Evolutionary conservation across 2,797 vertebrate species (phyloP).

Genomic region (Apogon hyalosoma): DNA sequence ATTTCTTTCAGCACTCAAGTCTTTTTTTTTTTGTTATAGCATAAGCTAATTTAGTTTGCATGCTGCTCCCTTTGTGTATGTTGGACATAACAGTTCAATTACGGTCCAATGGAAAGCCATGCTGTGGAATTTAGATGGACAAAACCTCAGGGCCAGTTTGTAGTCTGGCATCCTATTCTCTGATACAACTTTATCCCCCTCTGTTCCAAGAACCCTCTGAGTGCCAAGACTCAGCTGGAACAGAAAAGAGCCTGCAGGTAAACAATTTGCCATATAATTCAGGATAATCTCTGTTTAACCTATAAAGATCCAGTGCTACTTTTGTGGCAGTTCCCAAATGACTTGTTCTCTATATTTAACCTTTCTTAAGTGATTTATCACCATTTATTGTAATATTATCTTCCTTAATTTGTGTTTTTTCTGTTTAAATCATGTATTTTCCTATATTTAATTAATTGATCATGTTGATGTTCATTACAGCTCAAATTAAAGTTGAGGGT

Average conservation of each 20-base stretch:
- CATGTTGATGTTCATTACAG: too few relatives aligned
- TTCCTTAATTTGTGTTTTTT: too few relatives aligned
- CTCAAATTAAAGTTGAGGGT: too few relatives aligned
- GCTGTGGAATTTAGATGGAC: conserved; percentile 31
- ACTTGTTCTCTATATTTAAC: too few relatives aligned
- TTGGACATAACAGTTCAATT: conserved; percentile 44
- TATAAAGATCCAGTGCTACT: too few relatives aligned
- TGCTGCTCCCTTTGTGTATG: conserved; percentile 13
- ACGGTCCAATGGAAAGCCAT: conserved; percentile 7
- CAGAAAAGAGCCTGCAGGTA: conserved; percentile 11
- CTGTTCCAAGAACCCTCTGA: conserved; percentile 12
- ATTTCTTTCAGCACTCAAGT: background rate
- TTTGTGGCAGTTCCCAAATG: too few relatives aligned
- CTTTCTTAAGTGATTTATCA: too few relatives aligned
- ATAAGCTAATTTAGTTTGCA: background rate
- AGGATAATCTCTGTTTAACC: conserved; percentile 5
- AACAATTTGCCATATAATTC: conserved; percentile 6
- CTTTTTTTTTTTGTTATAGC: background rate
- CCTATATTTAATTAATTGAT: too few relatives aligned
- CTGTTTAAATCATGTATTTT: too few relatives aligned
- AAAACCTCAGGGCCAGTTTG: conserved; percentile 31
- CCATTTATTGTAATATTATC: too few relatives aligned
- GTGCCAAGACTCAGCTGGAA: conserved; percentile 14
- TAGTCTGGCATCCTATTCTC: conserved; percentile 32
- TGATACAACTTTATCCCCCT: conserved; percentile 12